Conservation (phyloP, 1,140 invertebrate genomes). For the Charaxes varanes region DNA sequence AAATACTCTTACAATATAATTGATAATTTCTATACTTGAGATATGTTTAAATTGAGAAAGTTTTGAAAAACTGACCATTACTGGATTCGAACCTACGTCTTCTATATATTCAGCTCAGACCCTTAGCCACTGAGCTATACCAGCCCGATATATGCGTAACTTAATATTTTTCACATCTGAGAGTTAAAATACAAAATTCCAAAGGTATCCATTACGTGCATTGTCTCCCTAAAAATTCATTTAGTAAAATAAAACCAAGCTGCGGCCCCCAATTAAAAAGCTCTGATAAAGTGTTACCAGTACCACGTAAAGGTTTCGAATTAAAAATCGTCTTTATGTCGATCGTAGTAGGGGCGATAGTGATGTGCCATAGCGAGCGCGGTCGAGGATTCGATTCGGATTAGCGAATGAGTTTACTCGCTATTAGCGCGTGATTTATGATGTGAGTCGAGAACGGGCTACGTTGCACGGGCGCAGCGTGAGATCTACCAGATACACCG, state of each 20-base stretch:
- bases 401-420: conserved; percentile 66
- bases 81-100: too few species aligned
- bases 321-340: conserved; percentile 1
- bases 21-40: too few species aligned
- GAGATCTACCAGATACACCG: conserved; percentile 33
- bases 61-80: too few species aligned
- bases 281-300: neutral
- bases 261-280: conserved; percentile 1
- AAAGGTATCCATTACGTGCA: conserved; percentile 4
- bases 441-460: conserved; percentile 45
- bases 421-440: conserved; percentile 68
- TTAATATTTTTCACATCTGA: too few species aligned
- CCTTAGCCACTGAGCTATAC: neutral
- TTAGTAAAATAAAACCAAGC: conserved; percentile 4
- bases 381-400: conserved; percentile 31
- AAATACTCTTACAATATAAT: too few species aligned
- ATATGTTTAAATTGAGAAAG: too few species aligned
- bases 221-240: conserved; percentile 6
- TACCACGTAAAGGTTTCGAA: neutral
- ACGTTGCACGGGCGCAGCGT: conserved; percentile 43
- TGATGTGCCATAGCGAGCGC: conserved; percentile 1
- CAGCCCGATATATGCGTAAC: too few species aligned
- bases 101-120: too few species aligned
- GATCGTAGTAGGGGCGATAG: conserved; percentile 1
- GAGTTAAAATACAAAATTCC: conserved; percentile 7